Evolutionary conservation across 2,113 vertebrate species (phyloP).

Genomic region (Neolamprologus falcicula): DNA sequence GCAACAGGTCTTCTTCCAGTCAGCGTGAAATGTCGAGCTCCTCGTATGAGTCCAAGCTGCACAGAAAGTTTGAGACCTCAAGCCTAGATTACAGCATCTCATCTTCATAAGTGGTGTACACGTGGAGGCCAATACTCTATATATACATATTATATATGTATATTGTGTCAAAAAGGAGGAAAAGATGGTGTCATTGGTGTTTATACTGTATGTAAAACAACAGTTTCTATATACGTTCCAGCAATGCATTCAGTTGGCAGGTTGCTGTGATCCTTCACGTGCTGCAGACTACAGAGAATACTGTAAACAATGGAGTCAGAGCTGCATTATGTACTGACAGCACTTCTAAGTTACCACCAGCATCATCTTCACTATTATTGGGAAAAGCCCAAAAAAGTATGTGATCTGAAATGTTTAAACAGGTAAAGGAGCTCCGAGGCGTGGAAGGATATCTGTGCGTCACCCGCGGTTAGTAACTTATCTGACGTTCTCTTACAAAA

Average conservation of each 20-base stretch:
- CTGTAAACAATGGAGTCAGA: background rate
- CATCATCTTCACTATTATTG: background rate
- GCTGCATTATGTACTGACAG: background rate
- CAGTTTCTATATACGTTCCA: background rate
- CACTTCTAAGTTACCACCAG: background rate
- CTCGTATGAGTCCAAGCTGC: background rate
- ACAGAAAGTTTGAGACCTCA: background rate
- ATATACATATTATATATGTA: background rate
- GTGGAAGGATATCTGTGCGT: background rate
- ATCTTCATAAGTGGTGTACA: background rate
- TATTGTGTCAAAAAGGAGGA: background rate
- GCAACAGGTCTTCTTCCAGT: constrained; percentile 5
- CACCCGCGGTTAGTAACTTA: accelerated
- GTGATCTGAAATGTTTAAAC: background rate
- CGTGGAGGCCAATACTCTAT: accelerated
- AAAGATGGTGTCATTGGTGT: background rate
- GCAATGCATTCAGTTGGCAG: background rate
- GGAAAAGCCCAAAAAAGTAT: background rate
- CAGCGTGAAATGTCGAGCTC: background rate
- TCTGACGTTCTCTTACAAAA: background rate
- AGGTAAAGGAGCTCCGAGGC: background rate
- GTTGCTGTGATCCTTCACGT: background rate
- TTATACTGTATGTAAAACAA: background rate
- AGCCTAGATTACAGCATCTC: background rate
- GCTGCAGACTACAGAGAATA: background rate